Evolutionary conservation across 2,113 vertebrate species (phyloP).

Genomic region (Enhydra lutris): DNA sequence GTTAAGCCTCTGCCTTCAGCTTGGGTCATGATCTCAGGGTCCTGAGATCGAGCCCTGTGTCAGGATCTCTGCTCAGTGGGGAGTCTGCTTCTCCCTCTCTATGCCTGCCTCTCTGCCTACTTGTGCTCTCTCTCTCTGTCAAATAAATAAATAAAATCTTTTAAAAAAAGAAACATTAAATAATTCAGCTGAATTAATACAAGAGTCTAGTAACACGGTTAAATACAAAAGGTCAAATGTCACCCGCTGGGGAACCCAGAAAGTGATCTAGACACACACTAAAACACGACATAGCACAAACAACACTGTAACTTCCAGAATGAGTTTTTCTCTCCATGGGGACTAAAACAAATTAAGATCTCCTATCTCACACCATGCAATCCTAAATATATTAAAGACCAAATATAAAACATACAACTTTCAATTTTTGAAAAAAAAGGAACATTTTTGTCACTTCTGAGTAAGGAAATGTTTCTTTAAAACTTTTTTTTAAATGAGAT

Average conservation of each 20-base stretch:
- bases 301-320: neutral
- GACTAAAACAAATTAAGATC: neutral
- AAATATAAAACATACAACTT: neutral
- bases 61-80: no score
- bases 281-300: neutral
- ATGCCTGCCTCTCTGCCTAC: no score
- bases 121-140: no score
- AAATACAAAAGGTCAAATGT: neutral
- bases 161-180: neutral
- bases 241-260: neutral
- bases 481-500: neutral
- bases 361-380: neutral
- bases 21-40: no score
- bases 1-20: no score
- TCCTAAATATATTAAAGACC: neutral
- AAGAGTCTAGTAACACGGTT: neutral
- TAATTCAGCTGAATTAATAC: neutral
- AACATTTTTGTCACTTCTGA: neutral
- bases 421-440: neutral
- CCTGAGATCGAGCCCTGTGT: fast-evolving
- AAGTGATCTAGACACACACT: neutral
- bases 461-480: neutral
- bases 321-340: neutral
- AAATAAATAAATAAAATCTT: no score
- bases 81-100: no score